phyloP scores from a whole-genome alignment of 2,113 vertebrate species.

The Oostethus manadensis region DNA sequence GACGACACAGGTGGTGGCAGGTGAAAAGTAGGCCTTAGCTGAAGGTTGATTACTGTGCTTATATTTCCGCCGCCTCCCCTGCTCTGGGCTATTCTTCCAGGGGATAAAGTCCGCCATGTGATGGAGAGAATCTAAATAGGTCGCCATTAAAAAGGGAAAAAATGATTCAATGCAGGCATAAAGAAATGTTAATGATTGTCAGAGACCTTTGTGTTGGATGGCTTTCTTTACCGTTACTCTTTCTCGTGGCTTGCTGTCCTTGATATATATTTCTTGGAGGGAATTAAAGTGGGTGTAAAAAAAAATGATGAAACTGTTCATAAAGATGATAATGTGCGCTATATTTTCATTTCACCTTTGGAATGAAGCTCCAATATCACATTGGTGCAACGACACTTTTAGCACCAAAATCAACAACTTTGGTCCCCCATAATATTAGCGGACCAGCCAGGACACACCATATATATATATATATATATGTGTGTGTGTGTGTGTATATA shows the following conservation, averaged over 20 bases:
- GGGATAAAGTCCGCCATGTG: slow-evolving; percentile 80
- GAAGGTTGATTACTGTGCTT: slow-evolving; percentile 88
- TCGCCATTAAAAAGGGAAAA: slow-evolving; percentile 78
- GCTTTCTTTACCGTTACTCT: slow-evolving; percentile 39
- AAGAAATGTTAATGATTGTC: slow-evolving; percentile 70
- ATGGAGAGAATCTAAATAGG: slow-evolving; percentile 78
- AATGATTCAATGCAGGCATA: slow-evolving; percentile 75
- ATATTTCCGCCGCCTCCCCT: slow-evolving; percentile 78
- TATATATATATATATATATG: no score
- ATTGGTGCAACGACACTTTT: neutral
- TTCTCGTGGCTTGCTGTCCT: slow-evolving; percentile 30
- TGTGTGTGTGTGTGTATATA: no score
- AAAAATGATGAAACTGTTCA: slow-evolving; percentile 18
- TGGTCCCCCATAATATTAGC: neutral
- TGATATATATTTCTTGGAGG: slow-evolving; percentile 32
- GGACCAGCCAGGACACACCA: neutral
- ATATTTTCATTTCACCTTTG: no score
- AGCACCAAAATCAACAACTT: neutral
- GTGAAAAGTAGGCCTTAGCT: slow-evolving; percentile 74
- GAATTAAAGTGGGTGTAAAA: neutral
- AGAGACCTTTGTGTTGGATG: slow-evolving; percentile 68
- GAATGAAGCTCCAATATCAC: neutral
- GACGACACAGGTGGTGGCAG: no score
- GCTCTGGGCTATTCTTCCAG: slow-evolving; percentile 86
- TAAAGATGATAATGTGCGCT: neutral